Percentiles rank a stretch among this genome's conserved stretches.
Conservation (phyloP, 2,113 vertebrate species). For the Oxyruncus cristatus region DNA sequence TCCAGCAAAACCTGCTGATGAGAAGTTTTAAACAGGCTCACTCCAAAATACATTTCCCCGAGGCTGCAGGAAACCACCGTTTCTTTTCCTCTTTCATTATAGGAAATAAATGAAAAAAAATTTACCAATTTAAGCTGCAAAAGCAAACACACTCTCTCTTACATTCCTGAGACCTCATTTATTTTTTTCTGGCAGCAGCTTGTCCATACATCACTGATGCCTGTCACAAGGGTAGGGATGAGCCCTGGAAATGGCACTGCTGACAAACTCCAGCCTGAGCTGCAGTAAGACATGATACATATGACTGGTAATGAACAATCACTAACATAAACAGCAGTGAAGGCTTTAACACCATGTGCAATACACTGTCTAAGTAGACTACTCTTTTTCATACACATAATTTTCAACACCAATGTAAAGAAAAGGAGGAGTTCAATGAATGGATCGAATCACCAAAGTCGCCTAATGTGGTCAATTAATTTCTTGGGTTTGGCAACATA, state of each 20-base stretch:
- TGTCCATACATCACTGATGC: accelerated
- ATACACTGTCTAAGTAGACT: background rate
- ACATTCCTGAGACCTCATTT: background rate
- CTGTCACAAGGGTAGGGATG: background rate
- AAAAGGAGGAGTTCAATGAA: background rate
- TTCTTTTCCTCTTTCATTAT: background rate
- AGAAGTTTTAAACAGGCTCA: accelerated
- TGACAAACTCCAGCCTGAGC: background rate
- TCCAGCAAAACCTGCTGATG: accelerated
- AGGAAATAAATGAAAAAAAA: background rate
- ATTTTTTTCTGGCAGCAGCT: background rate
- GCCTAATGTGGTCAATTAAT: background rate
- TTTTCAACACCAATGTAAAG: background rate
- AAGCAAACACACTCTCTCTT: background rate
- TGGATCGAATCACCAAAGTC: background rate
- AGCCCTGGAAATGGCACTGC: accelerated
- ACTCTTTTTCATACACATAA: accelerated
- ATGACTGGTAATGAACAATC: accelerated
- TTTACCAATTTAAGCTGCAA: background rate
- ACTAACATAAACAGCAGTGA: accelerated
- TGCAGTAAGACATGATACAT: background rate
- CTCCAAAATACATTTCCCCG: background rate
- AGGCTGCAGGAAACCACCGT: background rate
- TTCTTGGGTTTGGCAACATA: background rate
- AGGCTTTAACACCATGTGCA: accelerated